A percentile compares a stretch with the other conserved stretches of the same genome.
These are phyloP conservation scores for Danio aesculapii DNA, from an alignment of 2,797 vertebrate genomes.

Conservation along the genomic window DNA sequence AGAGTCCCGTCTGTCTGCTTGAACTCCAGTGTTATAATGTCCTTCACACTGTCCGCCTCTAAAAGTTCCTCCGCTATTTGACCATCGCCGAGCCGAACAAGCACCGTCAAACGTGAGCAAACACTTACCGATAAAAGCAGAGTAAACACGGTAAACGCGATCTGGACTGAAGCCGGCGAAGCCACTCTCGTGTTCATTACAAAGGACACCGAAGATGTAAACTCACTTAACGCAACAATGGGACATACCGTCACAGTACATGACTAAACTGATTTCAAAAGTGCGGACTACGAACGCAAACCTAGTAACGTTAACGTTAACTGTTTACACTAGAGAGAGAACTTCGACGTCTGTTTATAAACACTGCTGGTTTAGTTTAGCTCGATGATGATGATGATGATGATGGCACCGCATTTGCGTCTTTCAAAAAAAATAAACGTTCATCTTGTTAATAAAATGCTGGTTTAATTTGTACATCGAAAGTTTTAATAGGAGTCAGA, in stretches of 20 bases:
- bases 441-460: not conserved
- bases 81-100: slow-evolving; percentile 81
- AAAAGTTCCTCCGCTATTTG: slow-evolving; percentile 83
- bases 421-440: not conserved
- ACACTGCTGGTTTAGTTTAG: not conserved
- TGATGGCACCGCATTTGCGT: not conserved
- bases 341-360: not conserved
- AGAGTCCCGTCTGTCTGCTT: slow-evolving; percentile 81
- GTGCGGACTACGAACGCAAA: not conserved
- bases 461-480: not conserved
- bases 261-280: not conserved
- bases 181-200: slow-evolving; percentile 57
- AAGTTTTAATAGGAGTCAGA: not conserved
- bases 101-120: slow-evolving; percentile 79
- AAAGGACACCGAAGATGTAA: slow-evolving; percentile 14
- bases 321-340: not conserved
- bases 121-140: slow-evolving; percentile 29
- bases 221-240: slow-evolving; percentile 48
- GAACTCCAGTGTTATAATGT: slow-evolving; percentile 84
- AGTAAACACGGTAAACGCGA: slow-evolving; percentile 8
- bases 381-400: not conserved
- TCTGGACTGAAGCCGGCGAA: slow-evolving; percentile 29
- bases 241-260: slow-evolving; percentile 45
- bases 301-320: too few relatives aligned
- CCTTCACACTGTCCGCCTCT: slow-evolving; percentile 82